Conservation (phyloP, 1,140 invertebrate genomes). For the Augochlora pura region DNA sequence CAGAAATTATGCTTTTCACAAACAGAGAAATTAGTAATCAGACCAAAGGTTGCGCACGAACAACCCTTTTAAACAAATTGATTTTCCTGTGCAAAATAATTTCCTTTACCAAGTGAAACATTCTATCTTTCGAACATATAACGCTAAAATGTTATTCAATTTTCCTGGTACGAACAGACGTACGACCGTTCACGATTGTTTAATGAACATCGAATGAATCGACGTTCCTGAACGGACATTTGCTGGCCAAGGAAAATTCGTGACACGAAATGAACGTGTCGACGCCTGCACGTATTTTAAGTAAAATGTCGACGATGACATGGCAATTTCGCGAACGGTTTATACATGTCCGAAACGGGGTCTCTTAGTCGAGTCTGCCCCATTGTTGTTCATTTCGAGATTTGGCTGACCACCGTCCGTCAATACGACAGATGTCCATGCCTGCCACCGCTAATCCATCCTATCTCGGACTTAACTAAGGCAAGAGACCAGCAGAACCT, state of each 20-base stretch:
- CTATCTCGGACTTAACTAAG: constrained; percentile 73
- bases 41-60: too few relatives aligned
- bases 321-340: constrained; percentile 31
- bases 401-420: constrained; percentile 76
- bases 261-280: not conserved
- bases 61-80: too few relatives aligned
- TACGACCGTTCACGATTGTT: not conserved
- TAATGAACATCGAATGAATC: not conserved
- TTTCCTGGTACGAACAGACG: too few relatives aligned
- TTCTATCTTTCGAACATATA: too few relatives aligned
- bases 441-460: constrained; percentile 74
- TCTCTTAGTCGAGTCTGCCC: constrained; percentile 36
- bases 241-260: not conserved
- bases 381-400: constrained; percentile 78
- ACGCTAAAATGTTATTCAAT: too few relatives aligned
- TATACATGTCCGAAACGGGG: not conserved
- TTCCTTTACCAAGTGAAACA: too few relatives aligned
- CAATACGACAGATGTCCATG: constrained; percentile 78
- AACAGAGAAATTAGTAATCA: too few relatives aligned
- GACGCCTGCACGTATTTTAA: not conserved
- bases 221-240: not conserved
- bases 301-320: constrained; percentile 35
- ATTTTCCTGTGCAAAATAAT: too few relatives aligned
- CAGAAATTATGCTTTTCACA: too few relatives aligned
- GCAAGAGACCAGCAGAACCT: constrained; percentile 74